Conservation (phyloP, 2,888 invertebrate genomes). For the Polietes domitor region DNA sequence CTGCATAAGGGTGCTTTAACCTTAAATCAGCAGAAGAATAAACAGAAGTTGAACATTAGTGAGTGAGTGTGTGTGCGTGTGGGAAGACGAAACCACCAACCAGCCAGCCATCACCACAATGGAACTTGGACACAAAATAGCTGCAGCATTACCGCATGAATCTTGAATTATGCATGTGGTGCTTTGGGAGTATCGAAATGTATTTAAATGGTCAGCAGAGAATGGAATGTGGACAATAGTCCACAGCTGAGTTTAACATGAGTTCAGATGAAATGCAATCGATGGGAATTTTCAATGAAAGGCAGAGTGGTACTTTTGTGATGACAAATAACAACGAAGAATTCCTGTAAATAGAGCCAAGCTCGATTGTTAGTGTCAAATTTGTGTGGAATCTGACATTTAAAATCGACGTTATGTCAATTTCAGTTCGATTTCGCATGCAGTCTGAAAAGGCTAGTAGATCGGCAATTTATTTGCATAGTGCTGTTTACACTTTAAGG, state of each 20-base stretch:
- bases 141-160: not conserved
- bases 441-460: too few relatives aligned
- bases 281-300: not conserved
- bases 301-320: not conserved
- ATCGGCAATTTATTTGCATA: too few relatives aligned
- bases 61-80: not conserved
- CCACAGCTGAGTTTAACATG: not conserved
- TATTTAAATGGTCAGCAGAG: not conserved
- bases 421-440: too few relatives aligned
- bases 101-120: not conserved
- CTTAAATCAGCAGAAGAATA: slow-evolving; percentile 13
- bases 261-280: not conserved
- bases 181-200: not conserved
- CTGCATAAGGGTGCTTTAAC: slow-evolving; percentile 29
- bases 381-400: too few relatives aligned
- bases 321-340: too few relatives aligned
- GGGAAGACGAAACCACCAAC: not conserved
- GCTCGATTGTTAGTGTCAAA: too few relatives aligned
- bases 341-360: too few relatives aligned
- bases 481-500: too few relatives aligned
- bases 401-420: too few relatives aligned
- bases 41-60: not conserved
- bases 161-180: not conserved
- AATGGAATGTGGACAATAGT: not conserved
- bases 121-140: not conserved